Conservation (phyloP, 2,797 vertebrate genomes). For the Enoplosus armatus region DNA sequence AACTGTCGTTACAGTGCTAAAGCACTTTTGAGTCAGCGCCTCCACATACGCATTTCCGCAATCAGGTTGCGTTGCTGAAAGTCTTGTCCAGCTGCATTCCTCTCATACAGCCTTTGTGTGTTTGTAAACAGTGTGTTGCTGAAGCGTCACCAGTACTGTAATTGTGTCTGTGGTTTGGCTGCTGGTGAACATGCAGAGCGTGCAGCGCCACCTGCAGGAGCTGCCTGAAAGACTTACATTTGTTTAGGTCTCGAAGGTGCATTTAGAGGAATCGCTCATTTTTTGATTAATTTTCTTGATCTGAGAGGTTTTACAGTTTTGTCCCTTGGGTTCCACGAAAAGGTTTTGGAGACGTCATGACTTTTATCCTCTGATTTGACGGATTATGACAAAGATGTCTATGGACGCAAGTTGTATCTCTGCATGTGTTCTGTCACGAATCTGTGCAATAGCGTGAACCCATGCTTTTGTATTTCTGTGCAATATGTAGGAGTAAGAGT, state of each 20-base stretch:
- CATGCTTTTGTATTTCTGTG: neutral
- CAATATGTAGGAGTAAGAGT: neutral
- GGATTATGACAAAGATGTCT: slow-evolving; percentile 5
- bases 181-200: neutral
- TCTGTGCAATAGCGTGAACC: neutral
- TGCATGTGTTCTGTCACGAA: slow-evolving; percentile 3
- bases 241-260: neutral
- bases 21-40: slow-evolving; percentile 17
- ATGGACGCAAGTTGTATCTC: neutral
- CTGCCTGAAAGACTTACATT: neutral
- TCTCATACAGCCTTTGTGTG: slow-evolving; percentile 33
- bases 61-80: slow-evolving; percentile 31
- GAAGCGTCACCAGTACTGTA: slow-evolving; percentile 30
- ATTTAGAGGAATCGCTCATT: neutral
- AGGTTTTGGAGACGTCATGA: slow-evolving; percentile 1
- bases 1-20: neutral
- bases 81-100: slow-evolving; percentile 70
- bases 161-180: neutral
- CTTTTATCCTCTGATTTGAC: neutral
- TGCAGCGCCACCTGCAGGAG: slow-evolving; percentile 47
- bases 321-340: neutral
- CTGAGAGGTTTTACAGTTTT: slow-evolving; percentile 2
- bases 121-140: slow-evolving; percentile 35
- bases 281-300: neutral
- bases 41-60: slow-evolving; percentile 22